Conservation (phyloP, 2,113 vertebrate species). For the Vulpes vulpes region DNA sequence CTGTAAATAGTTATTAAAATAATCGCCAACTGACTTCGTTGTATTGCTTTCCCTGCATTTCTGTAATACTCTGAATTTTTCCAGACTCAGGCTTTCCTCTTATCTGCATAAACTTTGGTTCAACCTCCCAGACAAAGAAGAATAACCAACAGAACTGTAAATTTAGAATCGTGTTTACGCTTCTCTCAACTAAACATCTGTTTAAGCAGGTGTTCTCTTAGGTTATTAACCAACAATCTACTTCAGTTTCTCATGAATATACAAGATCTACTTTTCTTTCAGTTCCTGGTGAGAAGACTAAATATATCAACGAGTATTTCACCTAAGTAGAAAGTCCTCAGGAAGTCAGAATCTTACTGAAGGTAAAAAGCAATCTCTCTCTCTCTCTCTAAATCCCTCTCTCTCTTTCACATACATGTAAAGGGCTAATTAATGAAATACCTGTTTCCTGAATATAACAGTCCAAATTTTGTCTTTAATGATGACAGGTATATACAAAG, state of each 20-base stretch:
- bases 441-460: background rate
- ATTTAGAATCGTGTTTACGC: slow-evolving; percentile 49
- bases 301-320: background rate
- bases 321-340: slow-evolving; percentile 35
- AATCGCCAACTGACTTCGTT: background rate
- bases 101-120: background rate
- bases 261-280: background rate
- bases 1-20: slow-evolving; percentile 74
- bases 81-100: slow-evolving; percentile 36
- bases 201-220: background rate
- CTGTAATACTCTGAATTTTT: slow-evolving; percentile 44
- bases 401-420: background rate
- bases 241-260: slow-evolving; percentile 27
- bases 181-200: slow-evolving; percentile 42
- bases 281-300: slow-evolving; percentile 18
- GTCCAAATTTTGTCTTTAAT: slow-evolving; percentile 42
- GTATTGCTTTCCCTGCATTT: slow-evolving; percentile 59
- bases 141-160: slow-evolving; percentile 42
- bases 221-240: background rate
- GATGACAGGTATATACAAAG: background rate
- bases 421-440: background rate
- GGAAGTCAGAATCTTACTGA: slow-evolving; percentile 15
- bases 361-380: slow-evolving; percentile 4
- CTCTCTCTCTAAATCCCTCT: background rate
- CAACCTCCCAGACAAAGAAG: slow-evolving; percentile 2